A percentile compares a stretch with the other conserved stretches of the same genome.
These are phyloP conservation scores for Heterocephalus glaber DNA, from an alignment of 2,113 vertebrate species.

Conservation along the genomic window DNA sequence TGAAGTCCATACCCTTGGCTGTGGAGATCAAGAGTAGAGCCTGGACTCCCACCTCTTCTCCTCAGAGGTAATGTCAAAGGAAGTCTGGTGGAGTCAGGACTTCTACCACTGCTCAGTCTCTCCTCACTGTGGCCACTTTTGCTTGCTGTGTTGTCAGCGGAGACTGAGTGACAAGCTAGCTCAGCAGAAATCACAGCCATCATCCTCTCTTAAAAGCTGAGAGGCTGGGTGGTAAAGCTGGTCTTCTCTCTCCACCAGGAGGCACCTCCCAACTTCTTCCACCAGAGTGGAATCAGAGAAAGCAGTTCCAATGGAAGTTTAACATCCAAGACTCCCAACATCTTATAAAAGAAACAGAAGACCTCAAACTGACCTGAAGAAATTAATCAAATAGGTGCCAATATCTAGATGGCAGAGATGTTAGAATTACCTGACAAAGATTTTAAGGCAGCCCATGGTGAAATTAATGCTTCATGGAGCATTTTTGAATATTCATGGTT, in stretches of 20 bases:
- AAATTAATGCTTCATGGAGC: neutral
- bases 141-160: neutral
- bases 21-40: neutral
- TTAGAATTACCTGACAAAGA: neutral
- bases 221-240: neutral
- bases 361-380: neutral
- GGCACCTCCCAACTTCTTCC: neutral
- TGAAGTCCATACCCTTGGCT: neutral
- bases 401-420: neutral
- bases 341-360: neutral
- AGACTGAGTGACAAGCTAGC: neutral
- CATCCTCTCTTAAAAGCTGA: rapidly evolving
- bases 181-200: neutral
- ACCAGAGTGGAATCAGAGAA: neutral
- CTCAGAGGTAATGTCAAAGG: neutral
- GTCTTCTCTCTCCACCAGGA: neutral
- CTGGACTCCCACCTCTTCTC: neutral
- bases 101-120: neutral
- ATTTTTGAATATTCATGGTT: neutral
- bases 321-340: neutral
- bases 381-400: neutral
- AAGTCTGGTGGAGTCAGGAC: neutral
- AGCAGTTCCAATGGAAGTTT: neutral
- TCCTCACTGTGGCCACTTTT: neutral
- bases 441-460: neutral